Evolutionary conservation across 1,140 invertebrate species (phyloP).

Genomic region (Helicoverpa zea): DNA sequence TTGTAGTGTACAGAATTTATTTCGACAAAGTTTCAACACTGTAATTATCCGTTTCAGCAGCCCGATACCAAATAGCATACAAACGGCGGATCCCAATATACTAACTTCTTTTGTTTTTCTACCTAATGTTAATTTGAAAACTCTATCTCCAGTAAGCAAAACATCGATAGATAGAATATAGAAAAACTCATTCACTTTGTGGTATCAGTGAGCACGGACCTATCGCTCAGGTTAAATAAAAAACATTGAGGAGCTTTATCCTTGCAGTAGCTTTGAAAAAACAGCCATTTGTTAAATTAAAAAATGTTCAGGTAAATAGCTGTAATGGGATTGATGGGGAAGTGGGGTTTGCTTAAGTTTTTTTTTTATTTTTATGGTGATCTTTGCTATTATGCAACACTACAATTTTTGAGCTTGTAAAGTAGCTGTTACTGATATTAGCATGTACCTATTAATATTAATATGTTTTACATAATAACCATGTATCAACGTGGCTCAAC

Average conservation of each 20-base stretch:
- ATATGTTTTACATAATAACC: too few species aligned
- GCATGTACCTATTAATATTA: too few species aligned
- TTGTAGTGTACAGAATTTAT: too few species aligned
- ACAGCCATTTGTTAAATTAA: slow-evolving; percentile 55
- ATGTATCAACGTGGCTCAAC: too few species aligned
- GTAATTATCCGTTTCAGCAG: background rate
- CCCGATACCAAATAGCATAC: background rate
- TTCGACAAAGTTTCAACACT: too few species aligned
- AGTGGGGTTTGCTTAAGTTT: background rate
- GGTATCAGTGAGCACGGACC: slow-evolving; percentile 44
- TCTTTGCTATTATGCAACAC: background rate
- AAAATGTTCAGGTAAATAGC: background rate
- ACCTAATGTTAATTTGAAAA: too few species aligned
- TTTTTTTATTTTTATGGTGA: background rate
- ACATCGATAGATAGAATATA: too few species aligned
- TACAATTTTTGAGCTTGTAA: too few species aligned
- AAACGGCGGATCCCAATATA: background rate
- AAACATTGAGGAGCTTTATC: slow-evolving; percentile 9
- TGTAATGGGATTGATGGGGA: slow-evolving; percentile 4
- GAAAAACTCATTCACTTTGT: slow-evolving; percentile 45
- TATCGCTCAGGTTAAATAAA: slow-evolving; percentile 52
- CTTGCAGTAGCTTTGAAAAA: slow-evolving; percentile 40
- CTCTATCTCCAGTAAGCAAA: too few species aligned
- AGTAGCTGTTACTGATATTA: too few species aligned
- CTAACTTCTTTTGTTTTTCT: too few species aligned